Conservation (phyloP, 2,888 invertebrate species). For the Hipparchia semele region DNA sequence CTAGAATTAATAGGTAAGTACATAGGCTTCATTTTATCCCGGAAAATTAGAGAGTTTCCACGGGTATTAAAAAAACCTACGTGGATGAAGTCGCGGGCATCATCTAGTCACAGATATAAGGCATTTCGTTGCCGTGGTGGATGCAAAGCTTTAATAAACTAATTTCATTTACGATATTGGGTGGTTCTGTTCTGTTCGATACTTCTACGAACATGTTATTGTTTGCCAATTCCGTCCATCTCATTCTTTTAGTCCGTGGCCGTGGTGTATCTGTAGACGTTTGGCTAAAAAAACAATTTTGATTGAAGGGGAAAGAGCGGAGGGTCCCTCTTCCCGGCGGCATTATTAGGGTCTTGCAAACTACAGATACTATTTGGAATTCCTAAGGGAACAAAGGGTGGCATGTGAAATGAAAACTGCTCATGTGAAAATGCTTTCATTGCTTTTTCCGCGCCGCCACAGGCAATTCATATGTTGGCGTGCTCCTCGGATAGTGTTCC, state of each 20-base stretch:
- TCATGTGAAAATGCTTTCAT: conserved; percentile 81
- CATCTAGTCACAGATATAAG: no score
- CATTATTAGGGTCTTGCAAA: conserved; percentile 65
- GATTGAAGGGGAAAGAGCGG: conserved; percentile 53
- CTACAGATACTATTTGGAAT: conserved; percentile 76
- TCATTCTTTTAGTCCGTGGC: neutral
- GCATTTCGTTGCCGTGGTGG: no score
- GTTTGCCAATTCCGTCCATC: neutral
- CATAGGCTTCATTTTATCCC: no score
- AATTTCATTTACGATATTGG: no score
- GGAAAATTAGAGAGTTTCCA: no score
- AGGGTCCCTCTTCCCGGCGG: conserved; percentile 59
- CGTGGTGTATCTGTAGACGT: conserved; percentile 23
- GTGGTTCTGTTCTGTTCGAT: neutral
- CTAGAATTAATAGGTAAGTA: no score
- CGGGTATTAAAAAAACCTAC: no score
- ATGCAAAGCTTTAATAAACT: no score
- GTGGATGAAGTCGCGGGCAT: no score
- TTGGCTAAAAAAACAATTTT: conserved; percentile 53
- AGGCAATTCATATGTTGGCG: conserved; percentile 77
- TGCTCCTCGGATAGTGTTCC: conserved; percentile 61
- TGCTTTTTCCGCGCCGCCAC: conserved; percentile 77
- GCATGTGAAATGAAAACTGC: conserved; percentile 75
- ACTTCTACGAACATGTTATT: neutral
- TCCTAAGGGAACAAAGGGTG: conserved; percentile 74